Conservation (phyloP, 2,113 vertebrate species). For the Aptenodytes forsteri region DNA sequence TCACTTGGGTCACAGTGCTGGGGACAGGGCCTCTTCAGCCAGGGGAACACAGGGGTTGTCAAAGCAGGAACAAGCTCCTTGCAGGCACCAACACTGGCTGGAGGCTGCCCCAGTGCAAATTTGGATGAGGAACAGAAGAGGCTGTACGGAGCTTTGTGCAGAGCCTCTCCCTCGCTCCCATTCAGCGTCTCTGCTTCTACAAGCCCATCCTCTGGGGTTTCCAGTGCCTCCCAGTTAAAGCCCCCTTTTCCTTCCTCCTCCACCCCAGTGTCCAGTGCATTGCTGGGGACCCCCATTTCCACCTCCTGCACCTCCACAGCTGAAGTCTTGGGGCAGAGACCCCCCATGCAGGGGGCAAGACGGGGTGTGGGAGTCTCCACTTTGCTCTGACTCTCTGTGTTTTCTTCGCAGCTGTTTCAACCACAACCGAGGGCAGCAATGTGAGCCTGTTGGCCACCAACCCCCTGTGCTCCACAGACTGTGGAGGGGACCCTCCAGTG, state of each 20-base stretch:
- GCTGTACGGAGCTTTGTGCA: neutral
- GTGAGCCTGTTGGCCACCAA: accelerated
- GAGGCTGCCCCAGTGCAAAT: neutral
- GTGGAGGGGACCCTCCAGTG: neutral
- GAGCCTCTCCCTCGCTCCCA: accelerated
- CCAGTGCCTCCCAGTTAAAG: neutral
- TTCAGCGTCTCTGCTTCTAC: neutral
- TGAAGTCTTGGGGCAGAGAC: neutral
- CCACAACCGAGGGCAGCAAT: accelerated
- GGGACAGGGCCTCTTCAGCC: neutral
- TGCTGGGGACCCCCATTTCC: neutral
- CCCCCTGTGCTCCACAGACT: accelerated
- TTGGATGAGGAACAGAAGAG: neutral
- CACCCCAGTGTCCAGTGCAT: neutral
- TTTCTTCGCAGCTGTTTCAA: neutral
- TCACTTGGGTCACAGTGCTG: neutral
- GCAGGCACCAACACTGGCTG: neutral
- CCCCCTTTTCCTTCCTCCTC: neutral
- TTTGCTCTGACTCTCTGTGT: neutral
- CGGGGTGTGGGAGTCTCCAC: accelerated
- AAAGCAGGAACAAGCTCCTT: neutral
- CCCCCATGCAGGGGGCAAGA: accelerated
- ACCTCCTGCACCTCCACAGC: neutral
- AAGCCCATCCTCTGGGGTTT: neutral
- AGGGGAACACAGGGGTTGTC: neutral